Evolutionary conservation across 2,888 invertebrate genomes (phyloP), one percentile per base, ranked within the genome.

Genomic region (Syrphus vitripennis): DNA sequence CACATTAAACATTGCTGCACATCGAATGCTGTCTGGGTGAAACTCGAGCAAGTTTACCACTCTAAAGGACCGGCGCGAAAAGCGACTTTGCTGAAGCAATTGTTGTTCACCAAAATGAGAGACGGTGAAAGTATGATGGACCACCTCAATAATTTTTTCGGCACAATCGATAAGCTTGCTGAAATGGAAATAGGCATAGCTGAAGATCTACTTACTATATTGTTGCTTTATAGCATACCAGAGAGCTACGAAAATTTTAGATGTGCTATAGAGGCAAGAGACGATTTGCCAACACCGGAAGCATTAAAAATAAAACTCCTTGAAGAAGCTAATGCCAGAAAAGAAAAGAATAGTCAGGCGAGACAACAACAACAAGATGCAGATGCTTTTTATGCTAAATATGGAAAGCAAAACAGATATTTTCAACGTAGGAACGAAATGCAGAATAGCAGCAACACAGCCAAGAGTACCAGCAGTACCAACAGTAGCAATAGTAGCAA

Each of bases 31-130:
- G 67, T 76, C 1, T 93, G 92, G 92, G 16, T 84, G 3, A 92
- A 89, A 77, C 87, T 93, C 21, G 78, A 91, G 63, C 37, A 57
- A 3, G 90, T 90, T 21, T 91, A 90, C 67, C 89, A 91, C 83
- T 92, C 91, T n/a, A 89, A 88, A 53, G 91, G 91, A 4, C 91
- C 91, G 1, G 91, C 91, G 0, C 82, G 90, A 48, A 92, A 92
- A 79, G 92, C 92, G 0, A 91, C 90, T 4, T 79, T 92, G 5
- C 76, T 93, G 14, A 92, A 93, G 67, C 88, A 89, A 42, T 83
- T 92, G 42, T 37, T 37, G 37, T 37, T 37, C 37, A 12, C 37
- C 10, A 37, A 37, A 37, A 37, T 37, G 37, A 37, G 71, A 16
- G 89, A 91, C 19, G 89, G 88, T 1, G 88, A 76, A 2, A 90